phyloP scores from a whole-genome alignment of 2,888 invertebrate species.

The Athetis lepigone region DNA sequence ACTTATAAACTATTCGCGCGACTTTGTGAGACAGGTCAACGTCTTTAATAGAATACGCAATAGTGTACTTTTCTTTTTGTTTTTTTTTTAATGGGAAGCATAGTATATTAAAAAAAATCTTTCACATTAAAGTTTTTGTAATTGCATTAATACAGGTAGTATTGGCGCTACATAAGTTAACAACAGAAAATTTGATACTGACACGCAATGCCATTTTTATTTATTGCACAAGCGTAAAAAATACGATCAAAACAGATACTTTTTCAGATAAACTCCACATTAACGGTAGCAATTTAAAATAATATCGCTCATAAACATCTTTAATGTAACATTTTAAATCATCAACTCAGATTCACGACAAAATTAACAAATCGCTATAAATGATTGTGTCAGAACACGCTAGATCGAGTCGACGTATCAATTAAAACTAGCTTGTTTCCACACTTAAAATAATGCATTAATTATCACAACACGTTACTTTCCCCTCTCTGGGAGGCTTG shows the following conservation, averaged over 20 bases:
- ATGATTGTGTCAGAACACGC: slow-evolving; percentile 54
- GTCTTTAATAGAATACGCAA: too few species aligned
- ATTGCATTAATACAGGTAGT: slow-evolving; percentile 21
- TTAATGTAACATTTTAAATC: slow-evolving; percentile 17
- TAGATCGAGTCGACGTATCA: slow-evolving; percentile 69
- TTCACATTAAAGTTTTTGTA: too few species aligned
- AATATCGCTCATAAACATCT: slow-evolving; percentile 28
- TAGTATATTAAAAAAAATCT: too few species aligned
- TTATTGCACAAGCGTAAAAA: neutral
- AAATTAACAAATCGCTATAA: slow-evolving; percentile 55
- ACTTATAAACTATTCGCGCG: neutral
- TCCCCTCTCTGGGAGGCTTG: slow-evolving; percentile 82
- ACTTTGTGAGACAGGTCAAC: too few species aligned
- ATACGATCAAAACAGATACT: slow-evolving; percentile 9
- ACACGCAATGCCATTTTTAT: slow-evolving; percentile 41
- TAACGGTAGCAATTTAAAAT: slow-evolving; percentile 15
- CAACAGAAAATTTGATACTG: slow-evolving; percentile 21
- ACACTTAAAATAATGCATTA: slow-evolving; percentile 82
- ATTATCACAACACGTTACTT: slow-evolving; percentile 84
- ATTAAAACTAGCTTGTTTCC: slow-evolving; percentile 76
- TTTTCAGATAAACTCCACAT: slow-evolving; percentile 15
- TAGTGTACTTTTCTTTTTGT: too few species aligned
- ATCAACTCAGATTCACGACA: slow-evolving; percentile 24
- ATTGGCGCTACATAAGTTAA: slow-evolving; percentile 37
- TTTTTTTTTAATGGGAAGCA: too few species aligned